Base-by-base conservation (phyloP, 2,113 vertebrate genomes). In the Pica pica region DNA sequence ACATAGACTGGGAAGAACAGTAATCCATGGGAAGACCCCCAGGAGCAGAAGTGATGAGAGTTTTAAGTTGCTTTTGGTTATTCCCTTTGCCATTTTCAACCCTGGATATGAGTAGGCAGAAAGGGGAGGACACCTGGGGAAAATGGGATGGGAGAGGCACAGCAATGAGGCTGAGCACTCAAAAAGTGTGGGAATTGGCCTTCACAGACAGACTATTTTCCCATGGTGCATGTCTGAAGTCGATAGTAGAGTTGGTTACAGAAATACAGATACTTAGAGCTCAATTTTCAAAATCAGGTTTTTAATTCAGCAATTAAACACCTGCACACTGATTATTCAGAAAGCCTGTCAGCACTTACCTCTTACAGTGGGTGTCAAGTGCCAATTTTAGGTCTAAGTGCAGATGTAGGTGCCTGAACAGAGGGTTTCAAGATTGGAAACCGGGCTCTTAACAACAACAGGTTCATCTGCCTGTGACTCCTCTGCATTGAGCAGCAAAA, bases 221-320 rank as follows among this genome's bases (percentile, higher is more conserved):
- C 67, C 19, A 21, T 28, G 22, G 35, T 3, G 3, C 83, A 63
- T 42, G 31, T 71, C 49, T 60, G 60, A 89, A 86, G 69, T 42
- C 2, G 70, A 20, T 11, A 75, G 57, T 71, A 76, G 83, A 71
- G 33, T 16, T 81, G 56, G 53, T 89, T 95, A 23, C 74, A 91
- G 87, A 95, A 95, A 87, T 50, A 35, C 57, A 85, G 55, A 84
- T 55, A 41, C 46, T 94, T 64, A 47, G 33, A 84, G 52, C 53
- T 87, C 67, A 55, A 39, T 76, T 85, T 95, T 93, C 61, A 89
- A 90, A 91, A 95, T 85, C 63, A 80, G 42, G 42, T 42, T 93
- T 84, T 93, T 80, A 91, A 96, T 69, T 86, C 87, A 77, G 89
- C 87, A 95, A 89, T 87, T 93, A 90, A 94, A 89, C 89, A 95